A percentile compares a stretch with the other conserved stretches of the same genome.
phyloP scores from a whole-genome alignment of 2,797 vertebrate species.

The Thaleichthys pacificus region DNA sequence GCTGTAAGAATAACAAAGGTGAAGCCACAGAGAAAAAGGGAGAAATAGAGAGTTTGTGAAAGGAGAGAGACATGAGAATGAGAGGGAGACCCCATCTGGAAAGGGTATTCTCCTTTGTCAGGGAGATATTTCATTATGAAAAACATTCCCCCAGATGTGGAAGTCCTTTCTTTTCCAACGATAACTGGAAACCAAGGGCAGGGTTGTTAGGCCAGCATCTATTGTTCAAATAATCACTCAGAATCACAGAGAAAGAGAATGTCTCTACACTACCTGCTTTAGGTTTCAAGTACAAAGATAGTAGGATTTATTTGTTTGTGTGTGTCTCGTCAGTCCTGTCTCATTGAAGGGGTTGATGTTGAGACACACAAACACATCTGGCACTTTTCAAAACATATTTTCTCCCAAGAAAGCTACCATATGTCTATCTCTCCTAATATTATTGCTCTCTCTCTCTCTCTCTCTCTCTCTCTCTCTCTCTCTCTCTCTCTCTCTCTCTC shows the following conservation, averaged over 20 bases:
- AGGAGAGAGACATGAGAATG: background rate
- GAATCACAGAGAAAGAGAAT: background rate
- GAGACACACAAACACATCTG: background rate
- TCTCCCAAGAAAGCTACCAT: no score
- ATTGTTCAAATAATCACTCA: background rate
- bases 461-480: conserved; percentile 2
- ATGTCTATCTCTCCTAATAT: background rate
- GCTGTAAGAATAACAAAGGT: conserved; percentile 22
- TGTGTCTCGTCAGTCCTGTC: background rate
- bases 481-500: conserved; percentile 1
- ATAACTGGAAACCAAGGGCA: no score
- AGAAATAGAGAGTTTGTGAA: conserved; percentile 16
- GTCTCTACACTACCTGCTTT: background rate
- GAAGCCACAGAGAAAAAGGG: conserved; percentile 24
- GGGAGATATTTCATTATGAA: background rate
- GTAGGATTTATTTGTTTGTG: background rate
- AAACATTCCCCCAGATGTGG: no score
- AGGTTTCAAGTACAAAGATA: background rate
- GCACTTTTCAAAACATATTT: background rate
- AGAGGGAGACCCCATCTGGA: background rate
- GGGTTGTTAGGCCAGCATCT: background rate
- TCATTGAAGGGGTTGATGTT: conserved; percentile 12
- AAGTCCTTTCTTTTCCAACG: no score
- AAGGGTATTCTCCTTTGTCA: background rate
- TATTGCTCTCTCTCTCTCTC: background rate